Percentiles rank a stretch among this genome's conserved stretches.
Evolutionary conservation across 2,888 invertebrate species (phyloP).

Genomic region (Chymomyza amoena): DNA sequence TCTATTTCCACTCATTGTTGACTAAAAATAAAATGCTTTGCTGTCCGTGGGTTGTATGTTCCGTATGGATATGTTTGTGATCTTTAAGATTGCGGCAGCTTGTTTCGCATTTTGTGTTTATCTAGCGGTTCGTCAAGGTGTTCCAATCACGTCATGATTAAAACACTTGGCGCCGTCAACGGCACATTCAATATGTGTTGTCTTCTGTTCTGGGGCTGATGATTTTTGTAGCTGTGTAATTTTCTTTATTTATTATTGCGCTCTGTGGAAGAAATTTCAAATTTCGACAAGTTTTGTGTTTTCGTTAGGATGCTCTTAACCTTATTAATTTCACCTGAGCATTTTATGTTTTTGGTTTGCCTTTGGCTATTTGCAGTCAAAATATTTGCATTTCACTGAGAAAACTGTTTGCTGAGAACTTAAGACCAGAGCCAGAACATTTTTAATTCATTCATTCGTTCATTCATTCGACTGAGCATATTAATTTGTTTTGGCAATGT

Average conservation of each 20-base stretch:
- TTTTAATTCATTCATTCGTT: neutral
- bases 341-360: conserved; percentile 7
- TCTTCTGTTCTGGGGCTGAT: neutral
- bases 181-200: neutral
- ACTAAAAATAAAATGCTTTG: conserved; percentile 18
- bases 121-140: neutral
- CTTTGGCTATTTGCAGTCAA: conserved; percentile 30
- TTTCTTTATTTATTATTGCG: neutral
- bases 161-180: conserved; percentile 57
- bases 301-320: neutral
- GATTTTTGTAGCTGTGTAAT: conserved; percentile 6
- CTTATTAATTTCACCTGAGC: conserved; percentile 20
- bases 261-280: neutral
- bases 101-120: conserved; percentile 1
- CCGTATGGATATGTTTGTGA: neutral
- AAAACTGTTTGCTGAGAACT: conserved; percentile 25
- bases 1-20: conserved; percentile 13
- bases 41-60: neutral
- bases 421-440: neutral
- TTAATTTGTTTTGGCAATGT: neutral
- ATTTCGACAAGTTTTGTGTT: neutral
- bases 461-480: neutral
- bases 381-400: conserved; percentile 24
- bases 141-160: conserved; percentile 52
- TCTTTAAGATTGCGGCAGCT: conserved; percentile 3